A percentile compares a stretch with the other conserved stretches of the same genome.
Evolutionary conservation across 2,113 vertebrate genomes (phyloP).

Genomic region (Prunella himalayana): DNA sequence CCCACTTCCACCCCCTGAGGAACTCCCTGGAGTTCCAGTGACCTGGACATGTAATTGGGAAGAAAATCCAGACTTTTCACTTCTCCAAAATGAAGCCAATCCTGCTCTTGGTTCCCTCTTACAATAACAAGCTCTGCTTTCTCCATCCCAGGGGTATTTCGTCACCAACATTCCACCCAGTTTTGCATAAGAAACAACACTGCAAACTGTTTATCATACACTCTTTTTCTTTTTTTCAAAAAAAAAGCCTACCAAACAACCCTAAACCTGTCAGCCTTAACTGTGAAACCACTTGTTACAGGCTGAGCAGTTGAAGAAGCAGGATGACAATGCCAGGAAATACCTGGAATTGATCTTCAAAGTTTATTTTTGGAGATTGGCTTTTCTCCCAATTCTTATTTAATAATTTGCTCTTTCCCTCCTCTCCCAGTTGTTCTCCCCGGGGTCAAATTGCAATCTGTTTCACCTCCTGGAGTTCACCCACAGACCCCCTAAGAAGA

Average conservation of each 20-base stretch:
- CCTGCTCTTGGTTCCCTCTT: neutral
- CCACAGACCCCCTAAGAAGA: neutral
- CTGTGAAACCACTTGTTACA: neutral
- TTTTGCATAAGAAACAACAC: neutral
- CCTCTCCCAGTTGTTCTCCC: neutral
- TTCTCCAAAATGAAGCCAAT: fast-evolving
- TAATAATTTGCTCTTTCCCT: slow-evolving; percentile 15
- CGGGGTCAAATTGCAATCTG: neutral
- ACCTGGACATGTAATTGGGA: neutral
- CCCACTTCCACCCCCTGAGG: neutral
- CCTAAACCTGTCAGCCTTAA: neutral
- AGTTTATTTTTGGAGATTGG: slow-evolving; percentile 23
- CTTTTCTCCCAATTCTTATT: slow-evolving; percentile 20
- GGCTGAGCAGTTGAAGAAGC: neutral
- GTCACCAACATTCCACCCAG: slow-evolving; percentile 39
- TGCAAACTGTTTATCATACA: neutral
- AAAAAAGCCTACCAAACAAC: neutral
- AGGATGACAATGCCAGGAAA: slow-evolving; percentile 54
- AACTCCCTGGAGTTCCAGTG: too few species aligned
- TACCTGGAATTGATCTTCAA: slow-evolving; percentile 37
- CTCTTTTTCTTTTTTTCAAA: neutral
- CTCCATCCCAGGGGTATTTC: slow-evolving; percentile 43
- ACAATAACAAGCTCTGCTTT: slow-evolving; percentile 19
- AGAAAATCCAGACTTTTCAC: neutral
- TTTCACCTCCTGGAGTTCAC: neutral